Conservation (phyloP, 2,113 vertebrate genomes). For the Ceratotherium simum region DNA sequence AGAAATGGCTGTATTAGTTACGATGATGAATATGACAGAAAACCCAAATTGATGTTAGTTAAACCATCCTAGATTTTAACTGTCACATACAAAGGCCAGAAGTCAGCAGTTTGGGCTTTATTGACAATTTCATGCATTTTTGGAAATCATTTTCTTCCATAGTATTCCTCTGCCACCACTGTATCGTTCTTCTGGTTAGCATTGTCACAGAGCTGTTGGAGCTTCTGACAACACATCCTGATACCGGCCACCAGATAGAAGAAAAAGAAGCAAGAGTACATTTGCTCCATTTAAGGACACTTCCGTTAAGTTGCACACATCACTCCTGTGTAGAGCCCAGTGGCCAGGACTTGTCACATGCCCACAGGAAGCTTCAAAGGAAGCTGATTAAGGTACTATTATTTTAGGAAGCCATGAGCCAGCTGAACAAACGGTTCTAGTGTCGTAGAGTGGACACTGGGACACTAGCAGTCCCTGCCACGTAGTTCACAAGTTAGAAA, state of each 20-base stretch:
- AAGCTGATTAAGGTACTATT: not conserved
- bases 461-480: not conserved
- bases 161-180: not conserved
- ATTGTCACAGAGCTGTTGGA: not conserved
- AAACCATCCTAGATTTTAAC: not conserved
- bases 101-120: not conserved
- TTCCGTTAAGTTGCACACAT: not conserved
- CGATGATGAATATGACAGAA: not conserved
- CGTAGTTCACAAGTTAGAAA: not conserved
- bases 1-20: not conserved
- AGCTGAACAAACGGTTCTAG: not conserved
- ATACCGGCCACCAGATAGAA: not conserved
- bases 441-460: not conserved
- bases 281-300: not conserved
- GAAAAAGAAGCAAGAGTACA: not conserved
- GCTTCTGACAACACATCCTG: not conserved
- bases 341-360: not conserved
- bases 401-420: not conserved
- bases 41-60: not conserved
- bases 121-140: not conserved
- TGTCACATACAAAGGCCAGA: not conserved
- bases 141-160: not conserved
- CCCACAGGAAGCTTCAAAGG: not conserved
- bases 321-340: not conserved
- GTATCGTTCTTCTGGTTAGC: not conserved